These are phyloP conservation scores for Leptinotarsa texana DNA, from an alignment of 1,140 invertebrate species.

Conservation along the genomic window DNA sequence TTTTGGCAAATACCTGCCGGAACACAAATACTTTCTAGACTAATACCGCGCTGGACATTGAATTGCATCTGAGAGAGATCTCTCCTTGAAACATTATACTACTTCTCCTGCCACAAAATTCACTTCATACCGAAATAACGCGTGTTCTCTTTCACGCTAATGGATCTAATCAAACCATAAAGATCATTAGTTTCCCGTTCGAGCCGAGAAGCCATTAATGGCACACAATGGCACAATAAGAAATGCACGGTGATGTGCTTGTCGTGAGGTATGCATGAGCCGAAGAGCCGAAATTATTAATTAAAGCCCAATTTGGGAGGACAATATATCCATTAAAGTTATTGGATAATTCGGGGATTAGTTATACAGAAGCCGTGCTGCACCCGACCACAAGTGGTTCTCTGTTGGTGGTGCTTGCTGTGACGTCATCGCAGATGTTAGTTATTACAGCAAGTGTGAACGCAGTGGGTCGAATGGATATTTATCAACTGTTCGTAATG, in stretches of 20 bases:
- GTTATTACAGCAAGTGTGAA: neutral
- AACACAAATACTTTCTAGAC: too few species aligned
- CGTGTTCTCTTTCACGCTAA: too few species aligned
- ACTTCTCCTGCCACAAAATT: too few species aligned
- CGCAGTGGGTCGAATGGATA: neutral
- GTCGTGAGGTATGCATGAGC: constrained; percentile 4
- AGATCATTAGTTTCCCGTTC: too few species aligned
- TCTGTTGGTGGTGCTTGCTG: neutral
- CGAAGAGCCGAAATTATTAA: neutral
- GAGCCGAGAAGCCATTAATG: too few species aligned
- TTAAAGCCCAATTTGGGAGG: constrained; percentile 7
- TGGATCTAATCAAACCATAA: too few species aligned
- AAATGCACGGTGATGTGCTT: neutral
- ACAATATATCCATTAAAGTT: constrained; percentile 4
- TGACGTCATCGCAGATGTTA: constrained; percentile 7
- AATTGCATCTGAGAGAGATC: too few species aligned
- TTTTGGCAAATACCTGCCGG: too few species aligned
- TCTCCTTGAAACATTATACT: too few species aligned
- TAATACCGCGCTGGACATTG: too few species aligned
- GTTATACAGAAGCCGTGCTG: neutral
- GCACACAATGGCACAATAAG: neutral
- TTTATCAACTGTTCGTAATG: neutral
- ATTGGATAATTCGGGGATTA: neutral
- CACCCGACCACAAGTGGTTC: neutral
- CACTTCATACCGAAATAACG: too few species aligned